A percentile compares a stretch with the other conserved stretches of the same genome.
These are phyloP conservation scores for Eidolon helvum DNA, from an alignment of 2,113 vertebrate species.

Conservation along the genomic window DNA sequence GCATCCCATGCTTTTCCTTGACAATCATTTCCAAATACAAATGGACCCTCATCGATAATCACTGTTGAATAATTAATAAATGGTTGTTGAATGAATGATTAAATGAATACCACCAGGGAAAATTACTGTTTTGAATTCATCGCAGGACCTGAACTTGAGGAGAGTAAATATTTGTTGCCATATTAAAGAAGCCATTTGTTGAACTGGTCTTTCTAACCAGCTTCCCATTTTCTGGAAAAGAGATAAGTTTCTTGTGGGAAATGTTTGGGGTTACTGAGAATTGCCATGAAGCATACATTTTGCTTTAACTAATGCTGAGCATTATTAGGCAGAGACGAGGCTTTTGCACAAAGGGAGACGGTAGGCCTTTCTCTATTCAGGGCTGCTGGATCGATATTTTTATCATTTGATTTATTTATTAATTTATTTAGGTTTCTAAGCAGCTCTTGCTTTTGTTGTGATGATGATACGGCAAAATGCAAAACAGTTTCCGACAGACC, in stretches of 20 bases:
- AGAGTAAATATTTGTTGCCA: background rate
- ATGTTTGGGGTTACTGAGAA: background rate
- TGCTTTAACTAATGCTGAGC: background rate
- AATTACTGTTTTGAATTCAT: background rate
- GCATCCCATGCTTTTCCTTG: background rate
- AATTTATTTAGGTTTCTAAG: constrained; percentile 60
- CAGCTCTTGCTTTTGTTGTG: constrained; percentile 44
- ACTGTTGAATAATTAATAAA: background rate
- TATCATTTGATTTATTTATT: constrained; percentile 50
- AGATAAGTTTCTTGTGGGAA: background rate
- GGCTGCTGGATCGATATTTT: constrained; percentile 44
- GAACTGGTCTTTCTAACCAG: background rate
- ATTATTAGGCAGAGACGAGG: background rate
- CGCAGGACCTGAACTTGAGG: background rate
- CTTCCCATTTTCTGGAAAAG: constrained; percentile 3
- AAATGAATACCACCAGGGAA: background rate
- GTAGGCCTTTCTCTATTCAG: background rate
- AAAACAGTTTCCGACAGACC: constrained; percentile 35
- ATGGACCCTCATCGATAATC: background rate
- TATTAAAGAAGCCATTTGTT: background rate
- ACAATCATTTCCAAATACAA: background rate
- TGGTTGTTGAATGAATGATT: background rate
- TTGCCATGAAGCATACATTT: background rate
- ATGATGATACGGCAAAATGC: constrained; percentile 37
- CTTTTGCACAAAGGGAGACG: background rate